These are phyloP conservation scores for Anomalospiza imberbis DNA, from an alignment of 2,797 vertebrate genomes.

Conservation along the genomic window DNA sequence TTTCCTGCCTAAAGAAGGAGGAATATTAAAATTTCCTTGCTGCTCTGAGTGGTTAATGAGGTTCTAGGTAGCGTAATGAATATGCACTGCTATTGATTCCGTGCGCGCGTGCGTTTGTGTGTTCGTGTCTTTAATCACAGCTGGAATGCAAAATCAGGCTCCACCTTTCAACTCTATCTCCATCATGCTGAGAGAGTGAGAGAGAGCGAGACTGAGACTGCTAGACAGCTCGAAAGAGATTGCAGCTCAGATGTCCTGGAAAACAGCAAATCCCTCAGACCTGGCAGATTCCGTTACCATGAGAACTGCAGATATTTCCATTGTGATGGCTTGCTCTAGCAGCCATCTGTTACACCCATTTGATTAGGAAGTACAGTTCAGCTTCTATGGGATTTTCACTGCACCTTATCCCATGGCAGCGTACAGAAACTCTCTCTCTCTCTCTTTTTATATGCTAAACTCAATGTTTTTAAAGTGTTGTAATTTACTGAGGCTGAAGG, in stretches of 20 bases:
- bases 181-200: conserved; percentile 80
- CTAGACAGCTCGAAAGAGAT: conserved; percentile 91
- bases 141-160: conserved; percentile 81
- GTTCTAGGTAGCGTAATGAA: conserved; percentile 80
- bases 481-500: conserved; percentile 72
- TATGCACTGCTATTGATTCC: conserved; percentile 66
- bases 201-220: conserved; percentile 87
- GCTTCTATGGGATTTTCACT: conserved; percentile 80
- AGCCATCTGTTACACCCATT: conserved; percentile 98
- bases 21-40: conserved; percentile 63
- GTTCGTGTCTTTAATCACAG: conserved; percentile 79
- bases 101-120: not conserved
- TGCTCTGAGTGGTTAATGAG: conserved; percentile 70
- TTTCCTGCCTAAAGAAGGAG: conserved; percentile 50
- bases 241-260: conserved; percentile 92
- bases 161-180: conserved; percentile 83
- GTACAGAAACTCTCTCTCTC: conserved; percentile 65
- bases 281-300: conserved; percentile 98
- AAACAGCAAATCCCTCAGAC: conserved; percentile 96
- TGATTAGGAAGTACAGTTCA: conserved; percentile 86
- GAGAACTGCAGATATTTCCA: conserved; percentile 96
- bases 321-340: conserved; percentile 92
- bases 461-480: conserved; percentile 74
- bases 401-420: conserved; percentile 80
- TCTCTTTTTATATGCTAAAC: conserved; percentile 78